Base-by-base conservation (phyloP, 1,140 invertebrate species). In the Watersipora subatra region DNA sequence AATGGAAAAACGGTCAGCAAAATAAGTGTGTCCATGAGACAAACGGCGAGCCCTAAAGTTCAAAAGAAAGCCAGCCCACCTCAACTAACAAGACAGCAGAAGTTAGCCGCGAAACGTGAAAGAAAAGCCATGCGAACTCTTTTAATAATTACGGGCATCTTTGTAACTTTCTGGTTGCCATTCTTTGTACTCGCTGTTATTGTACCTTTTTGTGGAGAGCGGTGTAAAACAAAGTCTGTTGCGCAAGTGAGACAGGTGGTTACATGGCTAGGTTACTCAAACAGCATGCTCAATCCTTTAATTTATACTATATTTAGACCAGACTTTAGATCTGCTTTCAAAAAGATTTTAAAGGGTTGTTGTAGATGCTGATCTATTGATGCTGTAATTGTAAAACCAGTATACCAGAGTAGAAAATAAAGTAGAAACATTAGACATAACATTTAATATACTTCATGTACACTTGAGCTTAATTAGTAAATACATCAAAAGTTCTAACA, bases 261-360 rank as follows among this genome's bases (percentile, higher is more conserved):
- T 46, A 46, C 34, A 12, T 46, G 34, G 34, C 34, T 46, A n/a
- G 34, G 79, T 26, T 80, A 80, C 65, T 69, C 76, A 19, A 80
- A 80, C 67, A 76, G 73, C 57, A 67, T 77, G 25, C 66, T 80
- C 3, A 80, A 80, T 68, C 79, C 79, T 3, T 72, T 80, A 58
- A 76, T 80, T 55, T 80, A 80, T 67, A 80, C 78, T n/a, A 76
- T 80, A 28, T 81, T 80, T 69, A 78, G 76, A 68, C 76, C 78
- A 63, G 75, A 75, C 63, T 81, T 80, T 68, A 67, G 78, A 57
- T 73, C 69, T 62, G 77, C 79, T 56, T 74, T 81, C 71, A 68
- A 72, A 46, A 70, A 79, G 73, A 73, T 77, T 68, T 64, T 76
- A 46, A 7, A n/a, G n/a, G n/a, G n/a, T n/a, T n/a, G n/a, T n/a